phyloP scores from a whole-genome alignment of 2,797 vertebrate species.

The Anguilla obscura region DNA sequence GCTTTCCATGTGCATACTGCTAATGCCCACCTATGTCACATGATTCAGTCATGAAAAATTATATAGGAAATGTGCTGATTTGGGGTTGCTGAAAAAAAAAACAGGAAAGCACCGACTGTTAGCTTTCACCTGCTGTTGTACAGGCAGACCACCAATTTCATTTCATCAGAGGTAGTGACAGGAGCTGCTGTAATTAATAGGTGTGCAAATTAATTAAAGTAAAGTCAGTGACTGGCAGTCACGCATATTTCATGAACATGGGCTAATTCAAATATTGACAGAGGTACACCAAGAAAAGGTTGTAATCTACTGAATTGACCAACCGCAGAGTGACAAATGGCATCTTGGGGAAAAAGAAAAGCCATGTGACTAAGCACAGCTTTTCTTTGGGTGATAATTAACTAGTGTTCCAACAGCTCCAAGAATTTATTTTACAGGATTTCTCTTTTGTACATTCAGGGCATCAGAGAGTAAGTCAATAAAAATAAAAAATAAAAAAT shows the following conservation, averaged over 20 bases:
- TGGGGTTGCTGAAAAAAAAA: no score
- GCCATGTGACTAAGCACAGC: neutral
- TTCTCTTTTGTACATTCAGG: neutral
- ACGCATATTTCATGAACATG: slow-evolving; percentile 1
- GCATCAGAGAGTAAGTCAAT: neutral
- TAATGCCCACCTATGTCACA: no score
- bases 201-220: neutral
- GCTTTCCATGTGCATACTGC: no score
- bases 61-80: no score
- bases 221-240: neutral
- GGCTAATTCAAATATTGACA: slow-evolving; percentile 6
- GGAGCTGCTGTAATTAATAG: neutral
- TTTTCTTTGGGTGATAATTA: neutral
- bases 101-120: no score
- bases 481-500: neutral
- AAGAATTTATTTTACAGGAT: neutral
- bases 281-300: neutral
- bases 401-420: neutral
- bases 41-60: no score
- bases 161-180: neutral
- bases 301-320: neutral
- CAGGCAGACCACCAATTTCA: neutral
- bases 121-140: neutral
- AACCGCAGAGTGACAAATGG: neutral
- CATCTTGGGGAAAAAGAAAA: neutral